Conservation (phyloP, 92 coral and sea anemone genomes). For the Pocillopora grandis region DNA sequence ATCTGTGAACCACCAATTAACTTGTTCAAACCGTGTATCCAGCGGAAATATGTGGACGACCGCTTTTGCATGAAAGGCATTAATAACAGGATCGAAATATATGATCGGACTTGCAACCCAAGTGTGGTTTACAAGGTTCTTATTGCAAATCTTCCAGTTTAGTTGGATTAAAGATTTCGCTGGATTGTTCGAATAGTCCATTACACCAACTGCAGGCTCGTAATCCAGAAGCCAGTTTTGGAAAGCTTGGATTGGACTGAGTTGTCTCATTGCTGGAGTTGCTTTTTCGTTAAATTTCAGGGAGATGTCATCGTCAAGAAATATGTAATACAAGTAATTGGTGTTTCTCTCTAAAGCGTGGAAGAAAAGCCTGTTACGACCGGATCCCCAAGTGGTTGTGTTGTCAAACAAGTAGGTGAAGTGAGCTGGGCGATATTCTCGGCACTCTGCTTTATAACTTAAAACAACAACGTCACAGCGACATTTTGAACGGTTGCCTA, state of each 20-base stretch:
- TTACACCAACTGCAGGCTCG: slow-evolving; percentile 44
- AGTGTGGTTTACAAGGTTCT: not conserved
- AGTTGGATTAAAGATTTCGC: not conserved
- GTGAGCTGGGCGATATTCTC: not conserved
- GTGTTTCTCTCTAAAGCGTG: slow-evolving; percentile 4
- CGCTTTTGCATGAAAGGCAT: slow-evolving; percentile 35
- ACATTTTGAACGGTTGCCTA: not conserved
- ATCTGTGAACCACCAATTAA: slow-evolving; percentile 35
- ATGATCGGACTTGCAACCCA: slow-evolving; percentile 27
- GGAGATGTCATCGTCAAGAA: too few species aligned
- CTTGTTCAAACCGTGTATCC: slow-evolving; percentile 6
- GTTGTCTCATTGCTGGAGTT: slow-evolving; percentile 12
- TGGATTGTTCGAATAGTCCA: not conserved
- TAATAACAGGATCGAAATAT: slow-evolving; percentile 32
- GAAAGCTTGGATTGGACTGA: slow-evolving; percentile 37
- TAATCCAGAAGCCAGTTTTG: slow-evolving; percentile 37
- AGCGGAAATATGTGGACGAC: slow-evolving; percentile 31
- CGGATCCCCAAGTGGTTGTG: slow-evolving; percentile 36
- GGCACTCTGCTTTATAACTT: slow-evolving; percentile 23
- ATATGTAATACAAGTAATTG: slow-evolving; percentile 11
- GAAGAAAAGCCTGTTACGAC: slow-evolving; percentile 39
- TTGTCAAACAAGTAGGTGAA: slow-evolving; percentile 23
- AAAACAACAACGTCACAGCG: slow-evolving; percentile 41
- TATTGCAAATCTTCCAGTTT: not conserved
- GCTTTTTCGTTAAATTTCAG: slow-evolving; percentile 27